Evolutionary conservation across 2,888 invertebrate species (phyloP).

Genomic region (Caenorhabditis angaria): DNA sequence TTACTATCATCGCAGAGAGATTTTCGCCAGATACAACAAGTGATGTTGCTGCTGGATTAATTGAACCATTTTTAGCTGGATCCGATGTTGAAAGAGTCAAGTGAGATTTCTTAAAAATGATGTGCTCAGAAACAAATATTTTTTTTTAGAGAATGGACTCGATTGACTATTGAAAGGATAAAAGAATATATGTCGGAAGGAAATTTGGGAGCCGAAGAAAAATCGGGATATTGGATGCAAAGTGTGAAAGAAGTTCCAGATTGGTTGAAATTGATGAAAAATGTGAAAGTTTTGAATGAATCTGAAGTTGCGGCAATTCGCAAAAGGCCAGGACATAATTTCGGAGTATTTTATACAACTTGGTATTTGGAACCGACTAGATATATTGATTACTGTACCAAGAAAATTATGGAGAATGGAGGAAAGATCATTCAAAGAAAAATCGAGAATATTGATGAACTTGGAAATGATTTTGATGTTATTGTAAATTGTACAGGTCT

Average conservation of each 20-base stretch:
- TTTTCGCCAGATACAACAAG: slow-evolving; percentile 70
- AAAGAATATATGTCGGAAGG: slow-evolving; percentile 25
- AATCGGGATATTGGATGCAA: slow-evolving; percentile 31
- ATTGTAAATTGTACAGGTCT: slow-evolving; percentile 85
- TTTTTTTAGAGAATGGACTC: slow-evolving; percentile 30
- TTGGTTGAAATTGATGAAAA: slow-evolving; percentile 41
- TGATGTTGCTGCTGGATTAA: slow-evolving; percentile 72
- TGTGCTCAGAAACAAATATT: background rate
- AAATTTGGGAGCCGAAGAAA: slow-evolving; percentile 21
- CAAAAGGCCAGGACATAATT: slow-evolving; percentile 28
- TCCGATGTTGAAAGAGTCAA: slow-evolving; percentile 18
- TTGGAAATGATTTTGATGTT: slow-evolving; percentile 71
- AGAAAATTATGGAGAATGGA: slow-evolving; percentile 43
- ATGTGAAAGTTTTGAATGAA: slow-evolving; percentile 25
- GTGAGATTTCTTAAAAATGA: slow-evolving; percentile 14
- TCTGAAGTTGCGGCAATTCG: slow-evolving; percentile 11
- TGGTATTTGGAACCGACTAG: slow-evolving; percentile 49
- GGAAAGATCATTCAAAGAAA: slow-evolving; percentile 22
- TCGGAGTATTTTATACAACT: slow-evolving; percentile 52
- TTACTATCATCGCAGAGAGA: slow-evolving; percentile 69
- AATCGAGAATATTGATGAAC: slow-evolving; percentile 26
- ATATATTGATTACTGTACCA: slow-evolving; percentile 40
- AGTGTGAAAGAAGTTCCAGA: slow-evolving; percentile 19
- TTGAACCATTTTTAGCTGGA: slow-evolving; percentile 63
- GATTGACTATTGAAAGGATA: slow-evolving; percentile 17